These are phyloP conservation scores for Anguilla marmorata DNA, from an alignment of 2,797 vertebrate genomes.

Conservation along the genomic window DNA sequence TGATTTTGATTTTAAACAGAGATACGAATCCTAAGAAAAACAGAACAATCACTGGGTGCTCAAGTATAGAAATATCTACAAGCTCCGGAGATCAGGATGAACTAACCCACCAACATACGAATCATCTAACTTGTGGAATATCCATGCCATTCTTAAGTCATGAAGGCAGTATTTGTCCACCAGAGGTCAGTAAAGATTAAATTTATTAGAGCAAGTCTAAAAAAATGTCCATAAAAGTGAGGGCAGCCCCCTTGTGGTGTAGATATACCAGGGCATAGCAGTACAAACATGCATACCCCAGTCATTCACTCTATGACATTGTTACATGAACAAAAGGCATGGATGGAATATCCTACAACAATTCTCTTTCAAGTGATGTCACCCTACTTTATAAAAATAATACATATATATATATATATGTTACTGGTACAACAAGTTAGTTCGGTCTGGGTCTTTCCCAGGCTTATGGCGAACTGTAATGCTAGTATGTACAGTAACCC, in stretches of 20 bases:
- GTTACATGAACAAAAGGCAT: not conserved
- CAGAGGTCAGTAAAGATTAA: slow-evolving; percentile 10
- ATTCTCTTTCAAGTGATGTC: not conserved
- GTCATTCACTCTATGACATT: not conserved
- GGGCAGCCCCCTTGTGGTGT: not conserved
- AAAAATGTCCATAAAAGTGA: not conserved
- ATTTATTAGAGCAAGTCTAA: not conserved
- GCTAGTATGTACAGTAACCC: not conserved
- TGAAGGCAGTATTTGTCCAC: not conserved
- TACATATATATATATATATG: not conserved
- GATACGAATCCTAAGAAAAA: too few species aligned
- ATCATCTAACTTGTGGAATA: not conserved
- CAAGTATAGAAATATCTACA: too few species aligned
- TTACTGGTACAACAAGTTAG: not conserved
- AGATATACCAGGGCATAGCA: not conserved
- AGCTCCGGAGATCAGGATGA: too few species aligned
- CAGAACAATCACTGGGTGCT: too few species aligned
- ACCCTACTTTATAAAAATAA: not conserved
- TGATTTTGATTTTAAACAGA: not conserved
- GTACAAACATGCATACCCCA: not conserved
- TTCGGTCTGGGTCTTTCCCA: not conserved
- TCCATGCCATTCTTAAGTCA: not conserved
- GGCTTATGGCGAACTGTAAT: not conserved
- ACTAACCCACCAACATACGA: not conserved
- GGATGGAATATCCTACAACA: not conserved